phyloP scores from a whole-genome alignment of 2,888 invertebrate genomes.

The Autographa pulchrina region DNA sequence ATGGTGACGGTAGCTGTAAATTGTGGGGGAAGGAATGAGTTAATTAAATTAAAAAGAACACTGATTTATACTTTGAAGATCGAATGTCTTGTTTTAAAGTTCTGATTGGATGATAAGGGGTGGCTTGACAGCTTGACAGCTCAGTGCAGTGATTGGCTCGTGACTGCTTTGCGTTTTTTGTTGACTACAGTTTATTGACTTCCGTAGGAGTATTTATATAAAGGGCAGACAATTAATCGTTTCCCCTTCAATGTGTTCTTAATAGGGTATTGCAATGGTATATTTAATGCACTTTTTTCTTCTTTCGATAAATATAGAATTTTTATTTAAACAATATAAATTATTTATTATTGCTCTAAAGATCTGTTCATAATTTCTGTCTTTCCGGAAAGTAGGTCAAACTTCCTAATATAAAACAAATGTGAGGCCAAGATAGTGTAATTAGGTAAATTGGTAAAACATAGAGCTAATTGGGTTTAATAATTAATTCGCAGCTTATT shows the following conservation, averaged over 20 bases:
- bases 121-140: neutral
- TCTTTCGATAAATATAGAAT: too few relatives aligned
- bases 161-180: neutral
- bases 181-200: neutral
- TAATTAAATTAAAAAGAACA: conserved; percentile 60
- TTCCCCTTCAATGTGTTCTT: neutral
- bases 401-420: neutral
- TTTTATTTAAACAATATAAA: too few relatives aligned
- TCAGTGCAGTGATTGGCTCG: neutral
- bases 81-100: conserved; percentile 14
- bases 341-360: neutral
- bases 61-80: conserved; percentile 32
- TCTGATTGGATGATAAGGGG: conserved; percentile 2
- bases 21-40: conserved; percentile 53
- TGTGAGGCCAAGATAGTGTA: neutral
- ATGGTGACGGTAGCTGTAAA: conserved; percentile 48
- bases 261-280: neutral
- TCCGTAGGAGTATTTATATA: conserved; percentile 4
- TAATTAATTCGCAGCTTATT: neutral
- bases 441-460: neutral
- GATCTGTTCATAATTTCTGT: neutral
- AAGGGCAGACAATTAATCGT: neutral
- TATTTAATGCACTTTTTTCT: too few relatives aligned
- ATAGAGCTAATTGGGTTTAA: neutral
- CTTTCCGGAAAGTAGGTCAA: neutral